Evolutionary conservation across 2,113 vertebrate genomes (phyloP).

Genomic region (Tursiops truncatus): DNA sequence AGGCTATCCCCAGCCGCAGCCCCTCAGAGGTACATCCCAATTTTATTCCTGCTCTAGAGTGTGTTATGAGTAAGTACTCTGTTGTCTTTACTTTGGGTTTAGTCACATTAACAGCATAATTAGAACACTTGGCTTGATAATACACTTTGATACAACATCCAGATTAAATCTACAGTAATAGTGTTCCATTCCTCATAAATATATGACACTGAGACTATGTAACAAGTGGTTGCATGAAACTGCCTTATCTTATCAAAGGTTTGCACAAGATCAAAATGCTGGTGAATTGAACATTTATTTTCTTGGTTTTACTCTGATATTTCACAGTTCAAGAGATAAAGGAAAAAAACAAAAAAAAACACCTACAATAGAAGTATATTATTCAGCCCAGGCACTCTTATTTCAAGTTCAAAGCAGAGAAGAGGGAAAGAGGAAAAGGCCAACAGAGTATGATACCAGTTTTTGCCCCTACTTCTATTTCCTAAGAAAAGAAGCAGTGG

Average conservation of each 20-base stretch:
- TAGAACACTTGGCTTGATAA: neutral
- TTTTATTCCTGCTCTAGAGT: neutral
- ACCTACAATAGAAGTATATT: neutral
- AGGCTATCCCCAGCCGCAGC: neutral
- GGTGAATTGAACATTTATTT: neutral
- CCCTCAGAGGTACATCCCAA: neutral
- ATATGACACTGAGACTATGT: neutral
- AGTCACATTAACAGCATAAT: neutral
- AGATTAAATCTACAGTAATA: neutral
- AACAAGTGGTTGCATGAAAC: neutral
- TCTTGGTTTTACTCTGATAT: neutral
- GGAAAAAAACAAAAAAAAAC: neutral
- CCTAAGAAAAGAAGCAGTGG: neutral
- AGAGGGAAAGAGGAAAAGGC: neutral
- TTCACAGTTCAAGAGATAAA: neutral
- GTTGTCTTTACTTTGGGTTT: neutral
- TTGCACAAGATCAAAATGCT: neutral
- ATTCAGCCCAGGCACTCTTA: neutral
- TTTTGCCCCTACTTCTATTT: neutral
- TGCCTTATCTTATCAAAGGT: neutral
- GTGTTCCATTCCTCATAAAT: neutral
- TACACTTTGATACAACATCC: neutral
- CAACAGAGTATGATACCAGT: neutral
- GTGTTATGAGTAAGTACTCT: neutral
- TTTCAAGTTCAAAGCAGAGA: constrained; percentile 23